phyloP scores from a whole-genome alignment of 2,888 invertebrate genomes.

The Polydrusus cervinus region DNA sequence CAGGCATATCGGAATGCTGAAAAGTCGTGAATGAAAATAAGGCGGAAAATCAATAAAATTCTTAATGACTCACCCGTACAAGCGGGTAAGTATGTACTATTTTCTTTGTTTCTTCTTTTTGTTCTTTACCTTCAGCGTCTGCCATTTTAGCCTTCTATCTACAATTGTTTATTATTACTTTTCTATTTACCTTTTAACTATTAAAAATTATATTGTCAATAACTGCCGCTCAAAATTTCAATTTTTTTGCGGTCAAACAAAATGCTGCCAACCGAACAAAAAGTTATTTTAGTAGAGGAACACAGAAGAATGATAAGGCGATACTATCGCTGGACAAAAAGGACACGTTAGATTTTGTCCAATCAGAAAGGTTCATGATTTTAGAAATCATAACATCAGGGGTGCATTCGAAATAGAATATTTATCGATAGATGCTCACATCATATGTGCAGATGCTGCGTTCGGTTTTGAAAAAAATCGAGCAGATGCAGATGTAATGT shows the following conservation, averaged over 20 bases:
- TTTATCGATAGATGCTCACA: too few relatives aligned
- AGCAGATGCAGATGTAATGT: too few relatives aligned
- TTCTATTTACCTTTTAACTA: neutral
- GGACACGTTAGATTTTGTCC: too few relatives aligned
- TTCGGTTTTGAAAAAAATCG: too few relatives aligned
- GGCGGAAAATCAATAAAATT: conserved; percentile 21
- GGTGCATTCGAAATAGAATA: too few relatives aligned
- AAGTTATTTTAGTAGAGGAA: neutral
- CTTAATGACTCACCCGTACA: conserved; percentile 62
- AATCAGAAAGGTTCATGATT: too few relatives aligned
- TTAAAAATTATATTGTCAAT: conserved; percentile 18
- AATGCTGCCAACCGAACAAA: conserved; percentile 45
- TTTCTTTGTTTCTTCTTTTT: conserved; percentile 59
- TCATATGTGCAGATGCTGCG: too few relatives aligned
- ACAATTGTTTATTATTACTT: conserved; percentile 2
- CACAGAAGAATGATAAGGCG: too few relatives aligned
- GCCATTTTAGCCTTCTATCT: conserved; percentile 55
- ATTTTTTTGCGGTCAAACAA: conserved; percentile 47
- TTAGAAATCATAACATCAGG: too few relatives aligned
- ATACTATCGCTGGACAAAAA: too few relatives aligned
- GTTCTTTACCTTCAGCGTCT: conserved; percentile 59
- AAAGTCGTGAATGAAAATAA: conserved; percentile 55
- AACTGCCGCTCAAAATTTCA: conserved; percentile 41
- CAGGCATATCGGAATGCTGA: conserved; percentile 94
- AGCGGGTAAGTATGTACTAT: conserved; percentile 62